Evolutionary conservation across 2,797 vertebrate genomes (phyloP), one percentile per base, ranked within the genome.

Genomic region (Dendrocincla fuliginosa): DNA sequence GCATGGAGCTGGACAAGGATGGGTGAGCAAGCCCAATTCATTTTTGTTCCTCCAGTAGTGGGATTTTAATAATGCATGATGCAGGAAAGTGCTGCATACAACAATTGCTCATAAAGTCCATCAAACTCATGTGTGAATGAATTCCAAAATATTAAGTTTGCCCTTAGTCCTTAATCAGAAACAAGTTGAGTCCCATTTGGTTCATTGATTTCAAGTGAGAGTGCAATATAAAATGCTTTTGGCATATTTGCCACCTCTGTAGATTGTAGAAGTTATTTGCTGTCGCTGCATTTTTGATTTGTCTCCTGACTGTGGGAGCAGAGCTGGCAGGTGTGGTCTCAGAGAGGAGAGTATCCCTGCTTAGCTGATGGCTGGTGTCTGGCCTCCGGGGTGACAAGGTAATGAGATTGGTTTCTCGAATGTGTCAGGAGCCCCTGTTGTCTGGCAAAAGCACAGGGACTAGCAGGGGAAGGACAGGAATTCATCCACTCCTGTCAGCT

Each of bases 151-250:
- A 83, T 3, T 50, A 81, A 74, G 57, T 71, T 84, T 89, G 47
- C 64, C 76, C 68, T 89, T 85, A 90, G 82, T 73, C 61, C 61
- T 93, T 90, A 69, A 57, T 55, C 84, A 75, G 42, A n/a, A 84
- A 57, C 10, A 60, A 59, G 77, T 46, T 82, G 68, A 95, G 27
- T 94, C 47, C 47, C 69, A 81, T 91, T 91, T 93, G 88, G 80
- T 87, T 81, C 76, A 84, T 10, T 84, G 82, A 78, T 91, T 95
- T 91, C 84, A 78, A 88, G 57, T 49, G 37, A 84, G 39, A 50
- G 32, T 59, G 91, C 53, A 65, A 8, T 61, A 91, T 33, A 78
- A 95, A 95, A 81, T 61, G 65, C 13, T 91, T 94, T 69, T 88
- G 96, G 90, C 91, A 59, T 42, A 75, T 91, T 77, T 81, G 53